Evolutionary conservation across 2,888 invertebrate species (phyloP).

Genomic region (Habroteleia sp.): DNA sequence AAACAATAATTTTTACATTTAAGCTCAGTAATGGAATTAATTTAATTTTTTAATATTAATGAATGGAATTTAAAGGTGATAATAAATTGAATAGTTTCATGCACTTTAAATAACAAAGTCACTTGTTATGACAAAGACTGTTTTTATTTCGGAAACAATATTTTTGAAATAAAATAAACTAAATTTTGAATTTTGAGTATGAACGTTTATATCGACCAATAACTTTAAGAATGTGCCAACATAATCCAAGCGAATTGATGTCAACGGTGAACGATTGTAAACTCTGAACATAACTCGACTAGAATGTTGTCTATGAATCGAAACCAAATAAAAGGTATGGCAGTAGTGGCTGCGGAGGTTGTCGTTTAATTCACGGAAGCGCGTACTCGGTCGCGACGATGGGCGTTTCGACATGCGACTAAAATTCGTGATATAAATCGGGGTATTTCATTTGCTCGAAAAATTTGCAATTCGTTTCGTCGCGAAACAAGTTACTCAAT

Average conservation of each 20-base stretch:
- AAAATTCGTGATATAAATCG: conserved; percentile 59
- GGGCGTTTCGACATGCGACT: conserved; percentile 54
- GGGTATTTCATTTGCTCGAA: conserved; percentile 58
- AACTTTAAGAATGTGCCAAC: conserved; percentile 3
- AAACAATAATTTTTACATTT: too few species aligned
- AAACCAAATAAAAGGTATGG: conserved; percentile 31
- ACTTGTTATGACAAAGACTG: too few species aligned
- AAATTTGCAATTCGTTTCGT: conserved; percentile 56
- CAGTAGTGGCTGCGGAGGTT: conserved; percentile 31
- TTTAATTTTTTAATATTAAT: too few species aligned
- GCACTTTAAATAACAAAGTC: too few species aligned
- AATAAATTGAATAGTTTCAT: too few species aligned
- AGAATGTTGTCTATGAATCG: conserved; percentile 17
- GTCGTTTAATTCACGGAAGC: conserved; percentile 54
- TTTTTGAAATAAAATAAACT: not conserved
- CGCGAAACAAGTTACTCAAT: conserved; percentile 40
- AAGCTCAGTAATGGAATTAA: too few species aligned
- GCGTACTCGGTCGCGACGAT: conserved; percentile 47
- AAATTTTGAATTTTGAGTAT: conserved; percentile 1
- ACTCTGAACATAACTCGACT: conserved; percentile 10
- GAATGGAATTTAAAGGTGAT: too few species aligned
- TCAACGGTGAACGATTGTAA: conserved; percentile 12
- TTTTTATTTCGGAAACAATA: too few species aligned
- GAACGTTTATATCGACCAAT: conserved; percentile 9
- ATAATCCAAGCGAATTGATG: conserved; percentile 6